Conservation (phyloP, 92 coral and sea anemone species). For the Zoanthus sociatus region DNA sequence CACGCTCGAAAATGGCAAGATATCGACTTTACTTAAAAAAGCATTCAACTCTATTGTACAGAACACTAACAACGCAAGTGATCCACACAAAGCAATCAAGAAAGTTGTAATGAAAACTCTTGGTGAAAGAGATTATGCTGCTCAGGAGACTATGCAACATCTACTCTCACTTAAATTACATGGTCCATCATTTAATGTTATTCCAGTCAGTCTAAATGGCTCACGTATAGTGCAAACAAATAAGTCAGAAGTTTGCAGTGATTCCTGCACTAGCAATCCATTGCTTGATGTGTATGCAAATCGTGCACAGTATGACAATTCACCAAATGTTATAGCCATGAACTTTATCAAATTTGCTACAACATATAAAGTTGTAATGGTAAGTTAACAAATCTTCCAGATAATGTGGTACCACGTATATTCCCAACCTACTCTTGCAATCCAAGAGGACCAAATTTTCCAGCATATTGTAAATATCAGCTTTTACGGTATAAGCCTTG, state of each 20-base stretch:
- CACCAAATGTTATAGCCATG: neutral
- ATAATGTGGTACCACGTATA: no score
- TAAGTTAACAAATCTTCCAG: no score
- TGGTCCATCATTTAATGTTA: neutral
- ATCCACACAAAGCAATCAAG: neutral
- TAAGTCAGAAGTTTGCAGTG: no score
- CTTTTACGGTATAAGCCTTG: no score
- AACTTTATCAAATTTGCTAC: neutral
- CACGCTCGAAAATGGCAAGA: conserved; percentile 2
- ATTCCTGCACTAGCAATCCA: neutral
- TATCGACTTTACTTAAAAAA: neutral
- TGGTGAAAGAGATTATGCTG: neutral
- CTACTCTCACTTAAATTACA: neutral
- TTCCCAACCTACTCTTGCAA: no score
- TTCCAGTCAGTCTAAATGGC: neutral
- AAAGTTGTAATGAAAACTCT: neutral
- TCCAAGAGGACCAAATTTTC: no score
- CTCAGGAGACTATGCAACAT: neutral
- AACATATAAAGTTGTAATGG: no score
- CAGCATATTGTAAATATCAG: no score
- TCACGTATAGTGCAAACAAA: neutral
- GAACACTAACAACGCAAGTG: neutral
- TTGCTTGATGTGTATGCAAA: neutral
- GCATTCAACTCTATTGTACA: conserved; percentile 1
- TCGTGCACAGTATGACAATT: neutral